These are phyloP conservation scores for Oscheius onirici DNA, from an alignment of 2,888 invertebrate genomes.

Conservation along the genomic window DNA sequence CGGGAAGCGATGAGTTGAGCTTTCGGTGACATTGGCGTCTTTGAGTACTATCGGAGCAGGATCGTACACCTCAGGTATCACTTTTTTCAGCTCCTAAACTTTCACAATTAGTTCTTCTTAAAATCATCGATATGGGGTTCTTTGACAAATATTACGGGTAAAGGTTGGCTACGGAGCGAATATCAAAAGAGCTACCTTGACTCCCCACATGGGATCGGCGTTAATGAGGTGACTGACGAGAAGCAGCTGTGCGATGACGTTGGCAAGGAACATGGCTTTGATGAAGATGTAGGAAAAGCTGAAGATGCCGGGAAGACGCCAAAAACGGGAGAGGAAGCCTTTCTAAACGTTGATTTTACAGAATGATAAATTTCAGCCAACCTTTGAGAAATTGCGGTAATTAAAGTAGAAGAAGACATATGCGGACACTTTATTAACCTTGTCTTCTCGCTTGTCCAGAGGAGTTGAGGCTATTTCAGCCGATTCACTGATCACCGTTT, in stretches of 20 bases:
- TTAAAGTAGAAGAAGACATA: not conserved
- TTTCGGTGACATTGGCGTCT: not conserved
- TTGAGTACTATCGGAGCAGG: not conserved
- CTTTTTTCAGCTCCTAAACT: not conserved
- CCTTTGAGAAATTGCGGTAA: not conserved
- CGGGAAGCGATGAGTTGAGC: not conserved
- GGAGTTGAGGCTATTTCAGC: not conserved
- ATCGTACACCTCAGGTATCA: not conserved
- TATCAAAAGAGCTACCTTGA: not conserved
- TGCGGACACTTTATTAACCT: not conserved
- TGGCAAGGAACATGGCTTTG: not conserved
- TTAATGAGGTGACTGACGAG: not conserved
- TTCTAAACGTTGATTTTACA: not conserved
- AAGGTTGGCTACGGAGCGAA: no score
- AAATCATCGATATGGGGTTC: not conserved
- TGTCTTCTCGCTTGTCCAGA: not conserved
- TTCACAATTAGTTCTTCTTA: not conserved
- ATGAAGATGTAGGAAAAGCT: not conserved
- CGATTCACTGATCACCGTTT: not conserved
- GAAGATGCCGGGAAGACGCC: not conserved
- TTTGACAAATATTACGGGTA: no score
- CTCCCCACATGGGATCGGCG: not conserved
- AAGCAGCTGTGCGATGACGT: not conserved
- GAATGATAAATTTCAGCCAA: not conserved
- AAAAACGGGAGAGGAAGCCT: not conserved